Percentiles rank a stretch among this genome's conserved stretches.
Evolutionary conservation across 23 tunicate genomes (phyloP).

Genomic region (Styela clava): DNA sequence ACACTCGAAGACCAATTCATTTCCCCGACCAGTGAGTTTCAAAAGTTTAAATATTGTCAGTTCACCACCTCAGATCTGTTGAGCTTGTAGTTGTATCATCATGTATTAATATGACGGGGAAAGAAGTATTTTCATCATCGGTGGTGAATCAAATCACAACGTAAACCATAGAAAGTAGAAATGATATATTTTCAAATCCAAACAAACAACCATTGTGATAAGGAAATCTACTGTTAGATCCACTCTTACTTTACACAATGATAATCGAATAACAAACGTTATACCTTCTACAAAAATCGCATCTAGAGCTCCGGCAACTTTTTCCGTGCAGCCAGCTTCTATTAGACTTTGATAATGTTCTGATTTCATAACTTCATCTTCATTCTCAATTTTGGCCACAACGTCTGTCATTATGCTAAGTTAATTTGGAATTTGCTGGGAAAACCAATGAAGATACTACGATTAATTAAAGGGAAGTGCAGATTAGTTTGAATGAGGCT

Average conservation of each 20-base stretch:
- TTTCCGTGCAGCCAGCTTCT: slow-evolving; percentile 45
- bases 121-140: slow-evolving; percentile 23
- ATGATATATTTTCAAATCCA: too few species aligned
- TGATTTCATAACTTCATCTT: slow-evolving; percentile 21
- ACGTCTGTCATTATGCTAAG: slow-evolving; percentile 3
- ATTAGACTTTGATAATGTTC: slow-evolving; percentile 36
- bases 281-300: slow-evolving; percentile 70
- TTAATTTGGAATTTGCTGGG: slow-evolving; percentile 26
- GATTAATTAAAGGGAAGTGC: too few species aligned
- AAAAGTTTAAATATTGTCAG: too few species aligned
- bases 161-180: too few species aligned
- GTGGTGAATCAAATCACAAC: not conserved
- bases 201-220: too few species aligned
- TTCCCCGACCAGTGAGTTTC: too few species aligned
- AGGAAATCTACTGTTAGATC: too few species aligned
- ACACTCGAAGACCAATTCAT: too few species aligned
- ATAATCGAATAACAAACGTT: too few species aligned
- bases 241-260: too few species aligned
- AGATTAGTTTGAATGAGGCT: too few species aligned
- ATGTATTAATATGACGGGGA: slow-evolving; percentile 22
- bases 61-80: slow-evolving; percentile 29
- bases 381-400: slow-evolving; percentile 13
- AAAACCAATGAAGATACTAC: too few species aligned
- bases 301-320: slow-evolving; percentile 66
- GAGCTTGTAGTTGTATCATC: slow-evolving; percentile 16